Base-by-base conservation (phyloP, 2,888 invertebrate genomes). In the Colletes collaris region DNA sequence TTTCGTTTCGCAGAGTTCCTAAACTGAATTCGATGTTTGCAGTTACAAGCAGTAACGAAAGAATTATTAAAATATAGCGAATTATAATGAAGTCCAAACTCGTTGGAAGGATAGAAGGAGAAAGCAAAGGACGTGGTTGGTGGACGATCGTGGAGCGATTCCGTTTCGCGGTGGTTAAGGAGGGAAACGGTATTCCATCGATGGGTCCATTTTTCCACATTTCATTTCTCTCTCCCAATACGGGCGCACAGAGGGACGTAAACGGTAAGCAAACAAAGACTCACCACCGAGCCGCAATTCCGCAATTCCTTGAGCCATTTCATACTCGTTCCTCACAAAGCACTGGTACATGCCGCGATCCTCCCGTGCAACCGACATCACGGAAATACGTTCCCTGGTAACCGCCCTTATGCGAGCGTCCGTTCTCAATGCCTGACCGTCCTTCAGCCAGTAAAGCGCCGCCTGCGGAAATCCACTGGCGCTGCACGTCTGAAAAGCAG, bases 321-420 rank as follows among this genome's bases (percentile, higher is more conserved):
- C 93, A 72, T 92, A 90, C 82, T 93, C 93, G 85, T 93, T 93
- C 65, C 92, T 88, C 67, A 92, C 93, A 78, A 93, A 90, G 85
- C 93, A 94, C 83, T 93, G 93, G 89, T 93, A 93, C 93, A 93
- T 93, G 67, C 93, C 93, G 11, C 93, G 92, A 86, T 93, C 93
- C 80, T 93, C 93, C 78, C 93, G 91, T 73, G 91, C 91, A 58
- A 93, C 93, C 72, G 92, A 90, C 82, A 91, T 91, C 73, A 93
- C 91, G 86, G 94, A 93, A 80, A 95, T 93, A 81, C 94, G 93
- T 79, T 94, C 94, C 81, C 94, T 93, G 7, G 94, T 93, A 76
- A 93, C 86, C 84, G 92, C 91, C 84, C 92, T 91, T 80, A 93
- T 91, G 75, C 93, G 90, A 65, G 91, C 91, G 19, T 92, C 92